Percentiles rank a stretch among this genome's conserved stretches.
Evolutionary conservation across 2,888 invertebrate genomes (phyloP).

Genomic region (Blastobasis lacticolella): DNA sequence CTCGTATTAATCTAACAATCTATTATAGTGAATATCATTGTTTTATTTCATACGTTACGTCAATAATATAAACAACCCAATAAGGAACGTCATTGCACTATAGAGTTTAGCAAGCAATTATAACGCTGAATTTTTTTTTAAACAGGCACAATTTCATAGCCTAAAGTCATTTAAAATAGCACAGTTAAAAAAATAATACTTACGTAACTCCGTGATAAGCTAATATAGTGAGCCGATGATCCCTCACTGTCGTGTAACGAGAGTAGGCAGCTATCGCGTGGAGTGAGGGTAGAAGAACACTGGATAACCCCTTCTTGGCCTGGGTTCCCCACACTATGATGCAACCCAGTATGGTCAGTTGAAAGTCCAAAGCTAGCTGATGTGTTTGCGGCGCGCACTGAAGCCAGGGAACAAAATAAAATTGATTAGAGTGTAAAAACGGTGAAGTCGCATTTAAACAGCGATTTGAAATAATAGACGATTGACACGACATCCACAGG

Average conservation of each 20-base stretch:
- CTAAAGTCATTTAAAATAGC: conserved; percentile 9
- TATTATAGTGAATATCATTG: too few relatives aligned
- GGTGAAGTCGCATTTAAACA: too few relatives aligned
- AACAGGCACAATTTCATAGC: too few relatives aligned
- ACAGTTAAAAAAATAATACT: conserved; percentile 9
- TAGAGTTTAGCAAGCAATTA: too few relatives aligned
- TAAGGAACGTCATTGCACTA: too few relatives aligned
- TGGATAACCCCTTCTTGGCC: conserved; percentile 68
- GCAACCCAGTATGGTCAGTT: conserved; percentile 79
- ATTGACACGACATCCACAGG: too few relatives aligned
- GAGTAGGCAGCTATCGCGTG: conserved; percentile 76
- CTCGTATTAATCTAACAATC: too few relatives aligned
- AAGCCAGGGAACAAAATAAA: conserved; percentile 15
- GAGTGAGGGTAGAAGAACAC: conserved; percentile 69
- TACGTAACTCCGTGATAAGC: conserved; percentile 82
- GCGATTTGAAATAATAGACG: too few relatives aligned
- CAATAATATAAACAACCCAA: too few relatives aligned
- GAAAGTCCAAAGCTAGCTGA: conserved; percentile 83
- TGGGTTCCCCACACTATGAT: conserved; percentile 77
- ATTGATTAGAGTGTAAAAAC: too few relatives aligned
- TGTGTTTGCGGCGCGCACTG: conserved; percentile 86
- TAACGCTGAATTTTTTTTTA: too few relatives aligned
- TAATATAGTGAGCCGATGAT: conserved; percentile 76
- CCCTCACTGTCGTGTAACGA: conserved; percentile 75
- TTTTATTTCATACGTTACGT: too few relatives aligned